These are phyloP conservation scores for Leptobrachium ailaonicum DNA, from an alignment of 2,113 vertebrate genomes.

Conservation along the genomic window DNA sequence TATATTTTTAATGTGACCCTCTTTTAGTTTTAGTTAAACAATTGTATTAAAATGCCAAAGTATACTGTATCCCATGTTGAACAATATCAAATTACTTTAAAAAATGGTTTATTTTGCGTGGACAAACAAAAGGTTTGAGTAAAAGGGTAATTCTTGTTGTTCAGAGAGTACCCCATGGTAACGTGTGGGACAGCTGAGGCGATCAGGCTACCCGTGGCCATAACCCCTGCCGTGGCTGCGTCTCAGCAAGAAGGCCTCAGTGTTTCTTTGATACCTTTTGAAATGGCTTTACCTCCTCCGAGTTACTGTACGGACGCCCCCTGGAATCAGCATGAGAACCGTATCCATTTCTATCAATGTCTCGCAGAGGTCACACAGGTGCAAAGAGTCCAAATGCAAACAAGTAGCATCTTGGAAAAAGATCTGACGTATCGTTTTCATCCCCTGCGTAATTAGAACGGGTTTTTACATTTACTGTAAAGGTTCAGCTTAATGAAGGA, in stretches of 20 bases:
- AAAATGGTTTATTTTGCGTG: too few species aligned
- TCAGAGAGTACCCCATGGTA: constrained; percentile 1
- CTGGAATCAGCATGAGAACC: constrained; percentile 14
- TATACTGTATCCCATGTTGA: too few species aligned
- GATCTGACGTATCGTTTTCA: constrained; percentile 44
- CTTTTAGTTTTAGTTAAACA: too few species aligned
- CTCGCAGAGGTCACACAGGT: constrained; percentile 32
- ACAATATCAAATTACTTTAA: too few species aligned
- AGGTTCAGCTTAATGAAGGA: too few species aligned
- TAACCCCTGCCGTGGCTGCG: neutral
- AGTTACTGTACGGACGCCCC: constrained; percentile 3
- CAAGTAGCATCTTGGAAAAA: neutral
- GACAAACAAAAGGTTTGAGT: too few species aligned
- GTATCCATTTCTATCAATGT: constrained; percentile 18
- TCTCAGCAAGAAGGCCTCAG: neutral
- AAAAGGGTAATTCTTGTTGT: neutral
- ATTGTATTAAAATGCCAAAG: too few species aligned
- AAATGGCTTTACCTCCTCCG: fast-evolving
- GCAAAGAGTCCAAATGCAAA: constrained; percentile 10
- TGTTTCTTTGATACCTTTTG: neutral
- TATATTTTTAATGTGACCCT: too few species aligned
- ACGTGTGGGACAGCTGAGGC: neutral
- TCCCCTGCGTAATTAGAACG: neutral
- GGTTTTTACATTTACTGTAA: too few species aligned
- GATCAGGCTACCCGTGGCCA: neutral